phyloP scores from a whole-genome alignment of 2,113 vertebrate genomes.

The Lepus americanus region DNA sequence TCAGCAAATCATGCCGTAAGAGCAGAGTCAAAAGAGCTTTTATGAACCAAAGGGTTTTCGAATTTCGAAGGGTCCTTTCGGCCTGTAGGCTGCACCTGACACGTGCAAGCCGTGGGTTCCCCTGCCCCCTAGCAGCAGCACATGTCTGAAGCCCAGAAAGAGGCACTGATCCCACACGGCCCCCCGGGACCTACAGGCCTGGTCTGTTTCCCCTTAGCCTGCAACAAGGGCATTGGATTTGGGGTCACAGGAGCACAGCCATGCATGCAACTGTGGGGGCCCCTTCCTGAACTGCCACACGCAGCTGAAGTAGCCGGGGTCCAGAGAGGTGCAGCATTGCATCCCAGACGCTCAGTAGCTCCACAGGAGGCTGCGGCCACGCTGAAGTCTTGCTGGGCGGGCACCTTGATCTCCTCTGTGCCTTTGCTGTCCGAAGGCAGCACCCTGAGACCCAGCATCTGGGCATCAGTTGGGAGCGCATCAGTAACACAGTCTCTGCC shows the following conservation, averaged over 20 bases:
- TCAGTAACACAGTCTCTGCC: neutral
- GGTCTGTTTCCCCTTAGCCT: neutral
- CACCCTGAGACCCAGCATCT: neutral
- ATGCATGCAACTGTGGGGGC: fast-evolving
- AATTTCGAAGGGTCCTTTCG: neutral
- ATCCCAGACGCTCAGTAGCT: neutral
- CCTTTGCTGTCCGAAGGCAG: neutral
- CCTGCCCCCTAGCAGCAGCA: neutral
- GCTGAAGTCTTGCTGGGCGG: neutral
- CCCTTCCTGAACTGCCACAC: neutral
- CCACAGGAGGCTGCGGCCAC: no score
- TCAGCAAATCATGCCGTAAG: conserved; percentile 41
- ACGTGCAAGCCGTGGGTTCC: fast-evolving
- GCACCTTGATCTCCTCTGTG: fast-evolving
- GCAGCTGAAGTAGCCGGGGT: neutral
- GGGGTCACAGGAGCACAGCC: neutral
- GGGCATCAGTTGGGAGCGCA: neutral
- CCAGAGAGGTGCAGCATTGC: neutral
- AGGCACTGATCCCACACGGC: neutral
- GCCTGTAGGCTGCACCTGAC: neutral
- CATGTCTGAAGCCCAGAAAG: neutral
- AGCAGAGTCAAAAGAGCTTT: conserved; percentile 17
- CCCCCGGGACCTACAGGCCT: no score
- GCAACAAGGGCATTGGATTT: neutral
- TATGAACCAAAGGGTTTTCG: neutral